phyloP scores from a whole-genome alignment of 2,797 vertebrate species.

The Ctenosaura bakeri region DNA sequence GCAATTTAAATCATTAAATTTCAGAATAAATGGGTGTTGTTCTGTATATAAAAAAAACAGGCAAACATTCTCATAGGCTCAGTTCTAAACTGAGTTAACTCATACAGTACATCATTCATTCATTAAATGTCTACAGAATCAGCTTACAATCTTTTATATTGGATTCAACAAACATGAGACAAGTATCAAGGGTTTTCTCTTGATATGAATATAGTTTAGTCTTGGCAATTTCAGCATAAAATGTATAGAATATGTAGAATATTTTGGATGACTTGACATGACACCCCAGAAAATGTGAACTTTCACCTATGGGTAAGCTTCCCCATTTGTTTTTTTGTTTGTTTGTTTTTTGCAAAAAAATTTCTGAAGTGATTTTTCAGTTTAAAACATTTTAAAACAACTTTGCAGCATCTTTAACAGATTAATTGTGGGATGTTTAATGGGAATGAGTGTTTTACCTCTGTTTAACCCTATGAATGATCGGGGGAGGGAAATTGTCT shows the following conservation, averaged over 20 bases:
- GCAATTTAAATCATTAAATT: conserved; percentile 12
- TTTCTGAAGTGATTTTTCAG: neutral
- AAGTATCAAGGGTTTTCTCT: neutral
- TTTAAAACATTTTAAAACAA: neutral
- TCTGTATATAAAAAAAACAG: neutral
- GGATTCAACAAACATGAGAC: neutral
- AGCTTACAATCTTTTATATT: neutral
- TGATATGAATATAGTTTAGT: neutral
- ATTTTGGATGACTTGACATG: neutral
- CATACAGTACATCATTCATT: neutral
- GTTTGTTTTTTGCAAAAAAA: neutral
- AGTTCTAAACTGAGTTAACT: neutral
- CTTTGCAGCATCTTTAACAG: neutral
- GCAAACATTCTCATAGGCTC: neutral
- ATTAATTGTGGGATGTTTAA: neutral
- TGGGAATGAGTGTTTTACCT: too few relatives aligned
- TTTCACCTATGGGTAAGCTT: neutral
- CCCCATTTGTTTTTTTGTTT: neutral
- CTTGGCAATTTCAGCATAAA: neutral
- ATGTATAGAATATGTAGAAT: neutral
- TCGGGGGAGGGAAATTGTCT: too few relatives aligned
- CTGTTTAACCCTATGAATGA: too few relatives aligned
- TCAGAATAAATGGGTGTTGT: neutral
- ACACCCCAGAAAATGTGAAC: neutral
- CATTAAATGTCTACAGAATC: neutral